Evolutionary conservation across 2,113 vertebrate species (phyloP), one percentile per base, ranked within the genome.

Genomic region (Poecilia latipinna): DNA sequence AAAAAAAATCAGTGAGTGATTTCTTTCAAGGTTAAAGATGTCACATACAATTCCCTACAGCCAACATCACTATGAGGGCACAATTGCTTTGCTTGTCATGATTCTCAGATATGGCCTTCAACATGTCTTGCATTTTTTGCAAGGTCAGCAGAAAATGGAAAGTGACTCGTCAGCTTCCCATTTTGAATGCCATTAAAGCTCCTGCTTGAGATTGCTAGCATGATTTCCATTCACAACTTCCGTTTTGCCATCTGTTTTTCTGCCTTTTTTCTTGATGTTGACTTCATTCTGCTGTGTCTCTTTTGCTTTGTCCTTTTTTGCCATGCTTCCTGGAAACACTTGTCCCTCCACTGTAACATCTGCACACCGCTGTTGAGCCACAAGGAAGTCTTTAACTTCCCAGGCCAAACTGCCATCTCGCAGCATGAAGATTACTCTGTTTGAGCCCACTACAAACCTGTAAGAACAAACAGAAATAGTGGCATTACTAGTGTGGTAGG

Each of bases 261-360:
- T 96, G 88, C 65, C 92, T 61, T 94, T 94, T 87, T 95, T 97
- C 78, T 95, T 94, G 57, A 90, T 77, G 31, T 93, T 92, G 2
- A 80, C 94, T 63, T 95, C 93, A 1, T 96, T 97, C 61, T 94
- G 93, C 39, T 93, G 90, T 37, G 82, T 92, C 13, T 85, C 28
- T 69, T 91, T 91, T 1, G 85, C 71, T 1, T 83, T 68, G 3
- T 90, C 82, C 39, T 91, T 89, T 35, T 91, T 88, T 19, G 86
- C 90, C 15, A 95, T 96, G 85, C 95, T 97, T 57, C 98, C 98
- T 1, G 96, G 97, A 83, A 96, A 98, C 61, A 98, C 96, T 87
- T 99, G 98, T 19, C 98, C 98, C 92, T 99, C 98, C 83, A 99
- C 93, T 3, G 98, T 99, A 22, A 99, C 97, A 1, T 99, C 98